phyloP scores from a whole-genome alignment of 2,113 vertebrate genomes.

The Geothlypis trichas region DNA sequence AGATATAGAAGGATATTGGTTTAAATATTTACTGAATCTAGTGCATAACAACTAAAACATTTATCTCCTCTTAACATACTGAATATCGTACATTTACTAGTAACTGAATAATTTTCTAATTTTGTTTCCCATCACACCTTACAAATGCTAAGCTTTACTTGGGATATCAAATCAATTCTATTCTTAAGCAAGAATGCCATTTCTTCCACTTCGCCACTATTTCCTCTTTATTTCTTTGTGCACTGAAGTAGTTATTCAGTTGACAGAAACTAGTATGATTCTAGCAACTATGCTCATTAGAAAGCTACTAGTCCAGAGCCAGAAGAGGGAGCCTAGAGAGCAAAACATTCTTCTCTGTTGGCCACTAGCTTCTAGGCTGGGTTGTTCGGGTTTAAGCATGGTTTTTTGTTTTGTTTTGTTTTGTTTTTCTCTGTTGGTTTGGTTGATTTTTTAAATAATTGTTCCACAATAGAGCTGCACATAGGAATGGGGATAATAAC shows the following conservation, averaged over 20 bases:
- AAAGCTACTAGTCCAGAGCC: slow-evolving; percentile 41
- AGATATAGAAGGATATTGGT: neutral
- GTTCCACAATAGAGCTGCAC: neutral
- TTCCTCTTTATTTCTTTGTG: neutral
- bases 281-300: neutral
- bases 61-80: neutral
- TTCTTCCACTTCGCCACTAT: neutral
- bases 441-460: neutral
- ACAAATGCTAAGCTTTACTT: neutral
- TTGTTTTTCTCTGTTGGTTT: neutral
- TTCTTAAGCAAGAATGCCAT: neutral
- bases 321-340: slow-evolving; percentile 62
- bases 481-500: neutral
- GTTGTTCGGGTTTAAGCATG: neutral
- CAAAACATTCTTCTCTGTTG: slow-evolving; percentile 19
- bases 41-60: neutral
- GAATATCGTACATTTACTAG: neutral
- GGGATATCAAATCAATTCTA: neutral
- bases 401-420: neutral
- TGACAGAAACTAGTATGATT: neutral
- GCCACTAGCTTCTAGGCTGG: neutral
- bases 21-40: neutral
- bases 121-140: neutral
- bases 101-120: neutral
- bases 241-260: neutral